These are phyloP conservation scores for Hyles euphorbiae DNA, from an alignment of 1,140 invertebrate species.

Conservation along the genomic window DNA sequence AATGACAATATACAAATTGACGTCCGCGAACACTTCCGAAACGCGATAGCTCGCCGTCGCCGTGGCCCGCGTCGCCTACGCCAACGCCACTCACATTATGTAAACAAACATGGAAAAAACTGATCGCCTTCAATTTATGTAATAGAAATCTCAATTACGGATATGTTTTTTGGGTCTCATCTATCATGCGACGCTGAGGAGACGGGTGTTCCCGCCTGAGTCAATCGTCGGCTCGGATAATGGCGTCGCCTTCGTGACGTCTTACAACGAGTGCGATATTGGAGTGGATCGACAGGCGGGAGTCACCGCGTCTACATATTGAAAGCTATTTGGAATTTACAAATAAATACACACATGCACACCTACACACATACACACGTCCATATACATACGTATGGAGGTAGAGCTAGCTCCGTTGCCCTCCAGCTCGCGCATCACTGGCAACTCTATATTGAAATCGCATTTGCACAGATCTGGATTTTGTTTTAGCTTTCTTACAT, in stretches of 20 bases:
- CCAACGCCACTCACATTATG: constrained; percentile 66
- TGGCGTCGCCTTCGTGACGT: constrained; percentile 51
- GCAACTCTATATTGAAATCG: constrained; percentile 55
- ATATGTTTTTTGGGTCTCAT: constrained; percentile 65
- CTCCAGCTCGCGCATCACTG: constrained; percentile 53
- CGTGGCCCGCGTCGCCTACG: constrained; percentile 18
- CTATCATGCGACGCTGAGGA: constrained; percentile 52
- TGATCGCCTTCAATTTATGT: constrained; percentile 67
- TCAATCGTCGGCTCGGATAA: constrained; percentile 58
- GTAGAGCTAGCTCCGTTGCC: constrained; percentile 21
- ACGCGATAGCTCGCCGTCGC: constrained; percentile 49
- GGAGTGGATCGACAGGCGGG: constrained; percentile 65
- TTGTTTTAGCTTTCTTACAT: constrained; percentile 35
- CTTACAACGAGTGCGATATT: constrained; percentile 58
- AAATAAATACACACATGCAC: constrained; percentile 70
- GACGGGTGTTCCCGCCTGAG: constrained; percentile 35
- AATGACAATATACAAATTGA: constrained; percentile 75
- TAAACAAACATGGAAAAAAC: constrained; percentile 68
- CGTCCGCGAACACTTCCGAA: constrained; percentile 67
- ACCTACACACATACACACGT: constrained; percentile 51
- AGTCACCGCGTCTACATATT: constrained; percentile 67
- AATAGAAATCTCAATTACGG: constrained; percentile 74
- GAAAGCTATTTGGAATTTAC: constrained; percentile 72
- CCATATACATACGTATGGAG: constrained; percentile 58
- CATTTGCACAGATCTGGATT: constrained; percentile 52